Evolutionary conservation across 2,797 vertebrate species (phyloP), one percentile per base, ranked within the genome.

Genomic region (Labeo calbasu): DNA sequence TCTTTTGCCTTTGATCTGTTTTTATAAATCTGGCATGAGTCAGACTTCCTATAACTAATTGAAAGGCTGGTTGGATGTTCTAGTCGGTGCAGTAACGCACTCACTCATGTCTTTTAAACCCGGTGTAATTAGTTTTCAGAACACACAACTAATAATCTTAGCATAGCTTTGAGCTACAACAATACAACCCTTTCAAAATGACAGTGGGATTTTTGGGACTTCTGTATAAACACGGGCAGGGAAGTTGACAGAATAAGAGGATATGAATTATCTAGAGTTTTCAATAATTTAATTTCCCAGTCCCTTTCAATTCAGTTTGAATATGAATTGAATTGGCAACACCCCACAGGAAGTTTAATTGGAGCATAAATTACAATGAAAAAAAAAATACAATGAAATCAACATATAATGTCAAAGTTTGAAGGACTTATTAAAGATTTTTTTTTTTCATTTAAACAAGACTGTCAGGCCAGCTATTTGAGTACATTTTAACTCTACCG

Each of bases 91-190:
- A 79, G 85, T 86, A 90, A 89, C 90, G 90, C 87, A 91, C 86
- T 88, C 87, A n/a, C 84, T 87, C 77, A 91, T 92, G 91, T 88
- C 86, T 90, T 88, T 91, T 89, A 91, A 94, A 90, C 91, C 86
- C 84, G 48, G 85, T 82, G 85, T 94, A 94, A 95, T 94, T 93
- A 93, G 91, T 92, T 94, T 93, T 89, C 88, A 79, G 85, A 88
- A 88, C 75, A 89, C 89, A 88, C 86, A 85, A 88, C 88, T 85
- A 86, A 91, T 90, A 91, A 92, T 92, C 89, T 89, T 88, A 57
- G 82, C 92, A 93, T 93, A 25, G 50, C 87, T 89, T 89, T 93
- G 92, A 84, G 43, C 53, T 65, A 14, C 63, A 32, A 65, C 28
- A 65, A 65, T 32, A 65, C 28, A 65, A 32, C 85, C 81, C 36